Evolutionary conservation across 2,797 vertebrate species (phyloP).

Genomic region (Triplophysa yarkandensis): DNA sequence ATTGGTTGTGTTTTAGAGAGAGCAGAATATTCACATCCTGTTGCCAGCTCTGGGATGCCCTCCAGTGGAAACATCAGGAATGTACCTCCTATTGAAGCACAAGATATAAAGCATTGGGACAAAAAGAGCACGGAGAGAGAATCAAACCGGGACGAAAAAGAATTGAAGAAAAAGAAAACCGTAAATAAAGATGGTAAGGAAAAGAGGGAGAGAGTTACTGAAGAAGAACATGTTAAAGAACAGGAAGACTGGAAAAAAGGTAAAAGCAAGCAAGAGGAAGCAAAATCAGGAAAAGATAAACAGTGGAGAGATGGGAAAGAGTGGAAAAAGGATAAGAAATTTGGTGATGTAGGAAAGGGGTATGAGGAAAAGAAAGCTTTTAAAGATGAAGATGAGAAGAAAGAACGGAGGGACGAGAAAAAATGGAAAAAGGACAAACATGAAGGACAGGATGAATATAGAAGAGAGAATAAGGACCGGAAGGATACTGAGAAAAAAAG

Average conservation of each 20-base stretch:
- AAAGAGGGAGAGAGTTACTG: constrained; percentile 49
- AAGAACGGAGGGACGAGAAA: constrained; percentile 59
- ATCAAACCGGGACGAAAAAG: constrained; percentile 23
- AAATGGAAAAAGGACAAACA: constrained; percentile 64
- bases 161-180: constrained; percentile 46
- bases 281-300: constrained; percentile 49
- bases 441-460: constrained; percentile 42
- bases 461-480: constrained; percentile 50
- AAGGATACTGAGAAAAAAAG: constrained; percentile 47
- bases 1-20: constrained; percentile 38
- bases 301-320: constrained; percentile 48
- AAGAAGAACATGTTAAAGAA: constrained; percentile 44
- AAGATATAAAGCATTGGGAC: constrained; percentile 19
- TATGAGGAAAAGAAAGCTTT: constrained; percentile 17
- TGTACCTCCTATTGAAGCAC: constrained; percentile 36
- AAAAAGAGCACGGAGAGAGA: constrained; percentile 40
- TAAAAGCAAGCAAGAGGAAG: constrained; percentile 44
- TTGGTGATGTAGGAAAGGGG: constrained; percentile 57
- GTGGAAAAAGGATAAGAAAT: constrained; percentile 48
- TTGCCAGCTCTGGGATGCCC: constrained; percentile 53
- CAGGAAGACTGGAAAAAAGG: constrained; percentile 58
- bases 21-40: constrained; percentile 32
- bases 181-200: constrained; percentile 24
- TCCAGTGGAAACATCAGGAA: constrained; percentile 64
- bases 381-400: constrained; percentile 50